A percentile compares a stretch with the other conserved stretches of the same genome.
Conservation (phyloP, 2,888 invertebrate species). For the Brassicogethes aeneus region DNA sequence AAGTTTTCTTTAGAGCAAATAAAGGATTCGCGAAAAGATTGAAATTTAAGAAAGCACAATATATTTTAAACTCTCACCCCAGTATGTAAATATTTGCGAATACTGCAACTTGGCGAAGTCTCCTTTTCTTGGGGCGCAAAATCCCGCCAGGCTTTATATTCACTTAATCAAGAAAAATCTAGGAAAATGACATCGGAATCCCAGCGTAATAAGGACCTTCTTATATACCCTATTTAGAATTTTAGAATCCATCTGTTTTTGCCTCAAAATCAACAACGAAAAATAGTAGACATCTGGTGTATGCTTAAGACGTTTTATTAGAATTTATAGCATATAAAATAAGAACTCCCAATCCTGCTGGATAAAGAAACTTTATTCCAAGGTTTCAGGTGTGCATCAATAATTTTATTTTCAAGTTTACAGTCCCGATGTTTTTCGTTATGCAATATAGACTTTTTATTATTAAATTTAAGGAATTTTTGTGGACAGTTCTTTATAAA, state of each 20-base stretch:
- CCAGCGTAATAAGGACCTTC: conserved; percentile 14
- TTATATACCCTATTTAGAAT: conserved; percentile 15
- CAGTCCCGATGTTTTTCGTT: too few species aligned
- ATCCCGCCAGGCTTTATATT: conserved; percentile 11
- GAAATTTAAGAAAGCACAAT: neutral
- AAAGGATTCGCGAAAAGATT: neutral
- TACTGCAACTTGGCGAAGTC: conserved; percentile 5
- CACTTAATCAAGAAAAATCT: conserved; percentile 14
- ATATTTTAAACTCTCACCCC: conserved; percentile 4
- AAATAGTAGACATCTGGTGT: conserved; percentile 23
- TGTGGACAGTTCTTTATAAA: too few species aligned
- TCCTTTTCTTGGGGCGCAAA: conserved; percentile 1
- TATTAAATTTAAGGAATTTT: too few species aligned
- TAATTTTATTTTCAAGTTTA: too few species aligned
- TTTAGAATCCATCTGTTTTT: conserved; percentile 5
- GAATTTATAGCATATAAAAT: conserved; percentile 34
- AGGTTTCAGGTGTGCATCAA: too few species aligned
- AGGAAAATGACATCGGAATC: conserved; percentile 14
- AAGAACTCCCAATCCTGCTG: too few species aligned
- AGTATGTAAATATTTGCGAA: conserved; percentile 9
- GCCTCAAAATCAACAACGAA: conserved; percentile 1
- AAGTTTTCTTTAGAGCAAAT: neutral
- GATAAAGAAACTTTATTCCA: too few species aligned
- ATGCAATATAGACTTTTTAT: too few species aligned
- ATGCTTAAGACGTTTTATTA: conserved; percentile 30